phyloP scores from a whole-genome alignment of 2,113 vertebrate genomes.

The Melanerpes formicivorus region DNA sequence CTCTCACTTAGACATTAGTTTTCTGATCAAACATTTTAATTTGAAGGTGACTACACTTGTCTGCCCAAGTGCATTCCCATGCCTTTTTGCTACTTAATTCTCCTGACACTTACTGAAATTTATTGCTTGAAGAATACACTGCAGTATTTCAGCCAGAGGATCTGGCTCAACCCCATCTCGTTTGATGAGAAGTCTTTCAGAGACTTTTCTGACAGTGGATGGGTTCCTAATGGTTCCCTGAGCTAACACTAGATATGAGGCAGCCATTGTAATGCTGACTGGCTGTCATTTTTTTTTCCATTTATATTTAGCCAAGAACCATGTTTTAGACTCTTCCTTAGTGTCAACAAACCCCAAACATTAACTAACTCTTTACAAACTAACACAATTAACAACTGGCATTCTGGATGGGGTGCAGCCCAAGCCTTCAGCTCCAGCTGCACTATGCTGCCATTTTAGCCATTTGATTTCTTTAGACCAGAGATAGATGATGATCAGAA shows the following conservation, averaged over 20 bases:
- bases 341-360: background rate
- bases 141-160: background rate
- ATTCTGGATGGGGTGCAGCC: background rate
- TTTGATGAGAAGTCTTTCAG: background rate
- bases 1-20: background rate
- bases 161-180: background rate
- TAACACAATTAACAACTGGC: background rate
- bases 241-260: background rate
- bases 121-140: background rate
- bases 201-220: background rate
- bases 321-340: background rate
- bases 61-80: background rate
- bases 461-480: background rate
- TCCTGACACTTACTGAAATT: background rate
- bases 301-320: background rate
- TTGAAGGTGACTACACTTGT: background rate
- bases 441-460: background rate
- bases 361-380: background rate
- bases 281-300: background rate
- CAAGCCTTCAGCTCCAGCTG: background rate
- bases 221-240: background rate
- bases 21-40: background rate
- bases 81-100: background rate
- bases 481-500: background rate
- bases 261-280: background rate